phyloP scores from a whole-genome alignment of 2,113 vertebrate genomes.

The Alectura lathami region DNA sequence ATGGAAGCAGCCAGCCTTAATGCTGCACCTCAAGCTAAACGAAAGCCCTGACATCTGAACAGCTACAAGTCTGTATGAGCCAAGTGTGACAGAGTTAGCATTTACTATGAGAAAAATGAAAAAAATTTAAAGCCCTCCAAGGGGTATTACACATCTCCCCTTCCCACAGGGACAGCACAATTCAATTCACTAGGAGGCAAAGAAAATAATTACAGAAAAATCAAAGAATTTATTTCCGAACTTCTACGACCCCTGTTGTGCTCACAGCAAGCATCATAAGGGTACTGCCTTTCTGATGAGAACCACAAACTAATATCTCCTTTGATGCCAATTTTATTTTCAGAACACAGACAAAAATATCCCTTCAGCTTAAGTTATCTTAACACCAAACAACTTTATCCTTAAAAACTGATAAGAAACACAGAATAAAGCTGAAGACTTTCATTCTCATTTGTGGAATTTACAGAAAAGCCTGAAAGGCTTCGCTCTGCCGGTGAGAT shows the following conservation, averaged over 20 bases:
- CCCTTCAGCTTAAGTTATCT: background rate
- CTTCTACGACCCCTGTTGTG: background rate
- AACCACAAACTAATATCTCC: background rate
- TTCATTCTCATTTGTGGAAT: background rate
- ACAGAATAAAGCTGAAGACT: background rate
- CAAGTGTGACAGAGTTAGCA: background rate
- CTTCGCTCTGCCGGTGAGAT: background rate
- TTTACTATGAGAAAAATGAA: background rate
- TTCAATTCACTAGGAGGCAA: background rate
- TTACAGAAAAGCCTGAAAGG: background rate
- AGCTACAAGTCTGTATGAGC: background rate
- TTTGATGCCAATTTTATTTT: background rate
- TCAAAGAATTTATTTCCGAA: background rate
- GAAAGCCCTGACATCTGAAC: background rate
- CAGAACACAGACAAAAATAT: background rate
- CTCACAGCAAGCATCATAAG: background rate
- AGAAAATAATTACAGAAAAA: background rate
- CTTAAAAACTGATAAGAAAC: background rate
- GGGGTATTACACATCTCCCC: background rate
- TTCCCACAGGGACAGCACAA: background rate
- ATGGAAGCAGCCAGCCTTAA: background rate
- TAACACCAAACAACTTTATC: background rate
- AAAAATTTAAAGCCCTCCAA: background rate
- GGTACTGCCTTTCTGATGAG: background rate
- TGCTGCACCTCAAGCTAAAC: background rate